Conservation (phyloP, 2,797 vertebrate genomes). For the Hypotaenidia philippensis region DNA sequence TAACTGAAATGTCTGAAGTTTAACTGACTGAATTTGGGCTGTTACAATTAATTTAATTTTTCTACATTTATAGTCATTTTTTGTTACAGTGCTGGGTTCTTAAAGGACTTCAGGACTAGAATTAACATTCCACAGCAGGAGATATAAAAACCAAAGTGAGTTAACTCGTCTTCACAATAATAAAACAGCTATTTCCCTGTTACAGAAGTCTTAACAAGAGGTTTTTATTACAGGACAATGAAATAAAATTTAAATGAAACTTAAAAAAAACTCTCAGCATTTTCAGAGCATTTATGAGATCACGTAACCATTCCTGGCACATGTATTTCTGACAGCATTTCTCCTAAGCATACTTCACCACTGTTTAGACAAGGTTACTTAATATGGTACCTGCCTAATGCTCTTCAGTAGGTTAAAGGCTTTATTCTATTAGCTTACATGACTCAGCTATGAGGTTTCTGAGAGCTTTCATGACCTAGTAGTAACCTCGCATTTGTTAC, state of each 20-base stretch:
- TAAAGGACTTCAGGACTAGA: neutral
- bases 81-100: neutral
- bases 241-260: neutral
- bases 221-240: neutral
- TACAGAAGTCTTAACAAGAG: neutral
- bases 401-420: neutral
- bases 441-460: neutral
- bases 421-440: neutral
- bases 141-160: neutral
- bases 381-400: neutral
- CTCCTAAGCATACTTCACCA: neutral
- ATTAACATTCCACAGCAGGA: neutral
- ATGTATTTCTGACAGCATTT: neutral
- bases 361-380: constrained; percentile 11
- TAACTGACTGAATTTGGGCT: neutral
- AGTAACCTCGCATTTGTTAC: neutral
- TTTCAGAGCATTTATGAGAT: constrained; percentile 2
- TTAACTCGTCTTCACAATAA: neutral
- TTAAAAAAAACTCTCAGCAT: neutral
- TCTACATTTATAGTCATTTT: neutral
- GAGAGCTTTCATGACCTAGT: neutral
- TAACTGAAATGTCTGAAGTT: neutral
- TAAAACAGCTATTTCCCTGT: neutral
- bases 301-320: neutral
- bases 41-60: neutral